Percentiles rank a stretch among this genome's conserved stretches.
Conservation (phyloP, 37 sponge, comb jelly and placozoan genomes). For the Oscarella lobularis region DNA sequence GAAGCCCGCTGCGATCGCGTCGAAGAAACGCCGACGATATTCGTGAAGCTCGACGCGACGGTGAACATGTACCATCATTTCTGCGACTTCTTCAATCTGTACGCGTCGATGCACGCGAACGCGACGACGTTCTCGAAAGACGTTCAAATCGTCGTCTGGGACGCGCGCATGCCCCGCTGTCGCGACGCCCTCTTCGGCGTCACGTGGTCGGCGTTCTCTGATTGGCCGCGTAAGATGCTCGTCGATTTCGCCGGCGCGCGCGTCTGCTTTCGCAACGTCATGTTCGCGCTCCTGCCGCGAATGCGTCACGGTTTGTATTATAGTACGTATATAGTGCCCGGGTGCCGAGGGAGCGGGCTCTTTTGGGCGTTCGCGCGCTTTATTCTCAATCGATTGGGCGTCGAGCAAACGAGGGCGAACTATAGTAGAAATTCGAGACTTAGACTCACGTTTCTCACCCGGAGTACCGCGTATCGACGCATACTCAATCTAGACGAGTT, state of each 20-base stretch:
- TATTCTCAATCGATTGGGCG: constrained; percentile 31
- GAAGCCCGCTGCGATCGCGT: not conserved
- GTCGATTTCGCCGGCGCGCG: constrained; percentile 65
- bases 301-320: constrained; percentile 80
- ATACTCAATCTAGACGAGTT: constrained; percentile 76
- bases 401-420: constrained; percentile 22
- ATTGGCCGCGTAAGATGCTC: constrained; percentile 32
- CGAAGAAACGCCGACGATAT: not conserved
- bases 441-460: constrained; percentile 60
- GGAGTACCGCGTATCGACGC: constrained; percentile 50
- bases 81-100: constrained; percentile 89
- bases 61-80: constrained; percentile 86
- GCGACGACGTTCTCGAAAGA: constrained; percentile 76
- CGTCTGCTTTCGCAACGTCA: constrained; percentile 72
- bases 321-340: constrained; percentile 71
- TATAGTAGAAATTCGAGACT: constrained; percentile 9
- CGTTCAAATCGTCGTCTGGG: constrained; percentile 67
- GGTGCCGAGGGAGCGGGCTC: constrained; percentile 57
- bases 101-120: constrained; percentile 80
- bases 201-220: constrained; percentile 64
- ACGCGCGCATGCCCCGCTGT: constrained; percentile 24
- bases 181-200: constrained; percentile 46
- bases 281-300: constrained; percentile 74
- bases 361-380: constrained; percentile 72
- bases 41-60: not conserved